Percentiles rank a stretch among this genome's conserved stretches.
Evolutionary conservation across 2,888 invertebrate species (phyloP).

Genomic region (Scrobipalpa costella): DNA sequence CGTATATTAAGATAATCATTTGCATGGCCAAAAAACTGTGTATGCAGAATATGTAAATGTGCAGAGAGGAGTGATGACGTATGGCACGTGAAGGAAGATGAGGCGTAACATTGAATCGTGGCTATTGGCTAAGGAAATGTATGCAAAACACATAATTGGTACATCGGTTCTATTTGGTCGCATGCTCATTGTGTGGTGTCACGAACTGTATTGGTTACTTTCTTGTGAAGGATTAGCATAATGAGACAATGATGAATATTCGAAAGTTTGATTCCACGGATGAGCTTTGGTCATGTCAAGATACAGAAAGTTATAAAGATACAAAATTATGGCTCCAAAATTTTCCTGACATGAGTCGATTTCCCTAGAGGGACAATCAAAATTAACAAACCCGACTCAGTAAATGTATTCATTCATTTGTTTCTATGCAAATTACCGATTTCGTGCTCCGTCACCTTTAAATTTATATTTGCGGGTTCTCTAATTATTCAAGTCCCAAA

Average conservation of each 20-base stretch:
- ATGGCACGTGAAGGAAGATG: constrained; percentile 28
- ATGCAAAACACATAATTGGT: constrained; percentile 40
- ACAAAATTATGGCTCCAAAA: not conserved
- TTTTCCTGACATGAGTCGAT: not conserved
- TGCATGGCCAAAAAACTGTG: constrained; percentile 42
- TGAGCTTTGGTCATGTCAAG: not conserved
- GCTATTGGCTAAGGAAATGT: constrained; percentile 35
- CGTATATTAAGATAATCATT: constrained; percentile 36
- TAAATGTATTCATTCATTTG: constrained; percentile 36
- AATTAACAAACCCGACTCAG: constrained; percentile 38
- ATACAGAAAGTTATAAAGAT: not conserved
- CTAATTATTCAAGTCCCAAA: constrained; percentile 9
- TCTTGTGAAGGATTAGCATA: constrained; percentile 21
- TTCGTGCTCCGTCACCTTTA: constrained; percentile 17
- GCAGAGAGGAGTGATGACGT: constrained; percentile 18
- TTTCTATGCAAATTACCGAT: constrained; percentile 27
- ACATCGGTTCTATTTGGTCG: constrained; percentile 18
- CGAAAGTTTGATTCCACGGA: not conserved
- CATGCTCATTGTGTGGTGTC: constrained; percentile 23
- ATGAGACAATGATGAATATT: not conserved
- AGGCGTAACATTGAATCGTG: constrained; percentile 35
- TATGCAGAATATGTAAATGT: constrained; percentile 27
- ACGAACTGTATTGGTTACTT: constrained; percentile 26
- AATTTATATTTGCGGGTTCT: constrained; percentile 18
- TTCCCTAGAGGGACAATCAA: not conserved